These are phyloP conservation scores for Remorina albescens DNA, from an alignment of 2,797 vertebrate genomes.

Conservation along the genomic window DNA sequence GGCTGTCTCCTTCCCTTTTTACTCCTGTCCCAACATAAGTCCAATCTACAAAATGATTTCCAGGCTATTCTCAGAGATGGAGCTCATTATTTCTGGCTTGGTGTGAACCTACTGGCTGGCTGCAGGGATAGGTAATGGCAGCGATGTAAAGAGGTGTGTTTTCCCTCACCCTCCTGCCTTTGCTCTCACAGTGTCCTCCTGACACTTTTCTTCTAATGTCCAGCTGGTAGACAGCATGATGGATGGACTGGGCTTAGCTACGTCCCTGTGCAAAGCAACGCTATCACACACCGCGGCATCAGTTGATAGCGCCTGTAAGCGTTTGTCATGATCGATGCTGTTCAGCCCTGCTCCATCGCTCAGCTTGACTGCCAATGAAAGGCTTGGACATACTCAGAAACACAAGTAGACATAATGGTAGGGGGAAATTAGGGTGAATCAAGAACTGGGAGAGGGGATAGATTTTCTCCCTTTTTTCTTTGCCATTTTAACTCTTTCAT, in stretches of 20 bases:
- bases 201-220: slow-evolving; percentile 66
- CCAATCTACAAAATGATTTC: slow-evolving; percentile 66
- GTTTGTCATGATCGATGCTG: slow-evolving; percentile 73
- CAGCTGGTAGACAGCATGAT: slow-evolving; percentile 72
- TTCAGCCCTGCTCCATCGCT: slow-evolving; percentile 70
- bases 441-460: slow-evolving; percentile 55
- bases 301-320: slow-evolving; percentile 68
- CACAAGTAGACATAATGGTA: slow-evolving; percentile 70
- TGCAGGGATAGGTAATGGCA: slow-evolving; percentile 57
- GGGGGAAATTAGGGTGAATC: slow-evolving; percentile 62
- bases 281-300: slow-evolving; percentile 54
- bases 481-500: slow-evolving; percentile 68
- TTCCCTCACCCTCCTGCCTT: slow-evolving; percentile 30
- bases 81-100: slow-evolving; percentile 57
- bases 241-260: slow-evolving; percentile 61
- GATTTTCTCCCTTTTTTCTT: slow-evolving; percentile 65
- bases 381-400: slow-evolving; percentile 68
- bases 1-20: slow-evolving; percentile 47
- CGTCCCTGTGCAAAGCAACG: slow-evolving; percentile 38
- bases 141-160: slow-evolving; percentile 66
- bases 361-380: slow-evolving; percentile 70
- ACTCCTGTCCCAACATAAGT: slow-evolving; percentile 44
- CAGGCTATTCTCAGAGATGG: slow-evolving; percentile 65
- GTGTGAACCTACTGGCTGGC: slow-evolving; percentile 47
- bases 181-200: slow-evolving; percentile 40